These are phyloP conservation scores for Ianthella basta DNA, from an alignment of 37 sponge, comb jelly and placozoan genomes.

Conservation along the genomic window DNA sequence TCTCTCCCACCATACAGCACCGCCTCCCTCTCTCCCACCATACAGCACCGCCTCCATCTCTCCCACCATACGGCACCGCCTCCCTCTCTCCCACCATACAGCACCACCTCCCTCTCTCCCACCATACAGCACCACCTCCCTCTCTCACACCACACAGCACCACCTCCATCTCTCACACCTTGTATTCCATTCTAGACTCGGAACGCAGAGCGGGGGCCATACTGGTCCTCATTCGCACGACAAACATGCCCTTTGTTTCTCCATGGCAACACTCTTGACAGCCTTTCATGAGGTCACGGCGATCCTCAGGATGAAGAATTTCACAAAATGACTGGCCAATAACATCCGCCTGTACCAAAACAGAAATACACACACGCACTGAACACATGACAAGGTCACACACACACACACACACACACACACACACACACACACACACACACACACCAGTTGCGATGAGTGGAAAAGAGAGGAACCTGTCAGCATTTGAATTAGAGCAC, in stretches of 20 bases:
- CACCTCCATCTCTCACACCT: background rate
- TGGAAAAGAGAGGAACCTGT: too few species aligned
- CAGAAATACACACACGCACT: constrained; percentile 15
- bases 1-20: too few species aligned
- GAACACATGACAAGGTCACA: background rate
- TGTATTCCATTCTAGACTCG: background rate
- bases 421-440: constrained; percentile 35
- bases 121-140: too few species aligned
- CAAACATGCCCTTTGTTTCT: constrained; percentile 2
- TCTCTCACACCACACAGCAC: too few species aligned
- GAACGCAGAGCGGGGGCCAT: background rate
- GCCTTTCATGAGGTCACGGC: background rate
- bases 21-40: too few species aligned
- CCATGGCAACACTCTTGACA: background rate
- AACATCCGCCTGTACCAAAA: background rate
- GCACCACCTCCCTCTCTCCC: too few species aligned
- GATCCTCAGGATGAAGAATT: background rate
- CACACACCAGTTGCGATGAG: too few species aligned
- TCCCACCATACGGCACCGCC: too few species aligned
- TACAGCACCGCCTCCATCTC: too few species aligned
- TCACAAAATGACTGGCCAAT: background rate
- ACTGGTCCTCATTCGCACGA: constrained; percentile 13
- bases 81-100: too few species aligned
- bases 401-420: constrained; percentile 37
- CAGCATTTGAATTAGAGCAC: too few species aligned